These are phyloP conservation scores for Vireo altiloquus DNA, from an alignment of 2,113 vertebrate genomes.

Conservation along the genomic window DNA sequence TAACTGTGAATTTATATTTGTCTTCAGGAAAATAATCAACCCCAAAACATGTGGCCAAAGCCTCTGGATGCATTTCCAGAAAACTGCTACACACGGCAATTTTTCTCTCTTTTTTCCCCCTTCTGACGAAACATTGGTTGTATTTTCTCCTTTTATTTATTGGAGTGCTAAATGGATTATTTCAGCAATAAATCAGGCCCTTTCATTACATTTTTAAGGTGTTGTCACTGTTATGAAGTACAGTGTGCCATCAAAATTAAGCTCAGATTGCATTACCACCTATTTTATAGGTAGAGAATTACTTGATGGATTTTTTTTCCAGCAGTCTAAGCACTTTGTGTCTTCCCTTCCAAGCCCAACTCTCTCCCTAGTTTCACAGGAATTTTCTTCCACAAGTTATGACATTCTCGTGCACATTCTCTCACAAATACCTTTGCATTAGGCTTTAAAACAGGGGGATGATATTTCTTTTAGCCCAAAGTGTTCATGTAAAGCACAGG, in stretches of 20 bases:
- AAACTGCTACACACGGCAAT: constrained; percentile 38
- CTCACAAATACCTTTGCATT: neutral
- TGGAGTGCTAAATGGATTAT: constrained; percentile 66
- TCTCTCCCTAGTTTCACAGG: neutral
- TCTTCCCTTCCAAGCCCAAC: neutral
- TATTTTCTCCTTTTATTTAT: constrained; percentile 69
- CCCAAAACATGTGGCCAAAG: neutral
- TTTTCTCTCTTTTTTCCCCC: neutral
- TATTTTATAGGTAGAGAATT: constrained; percentile 59
- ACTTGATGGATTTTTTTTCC: constrained; percentile 53
- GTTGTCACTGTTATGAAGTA: constrained; percentile 68
- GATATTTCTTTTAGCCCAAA: neutral
- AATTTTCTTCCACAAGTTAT: neutral
- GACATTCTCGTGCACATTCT: neutral
- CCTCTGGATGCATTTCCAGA: neutral
- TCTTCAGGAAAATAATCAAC: neutral
- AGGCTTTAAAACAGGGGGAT: neutral
- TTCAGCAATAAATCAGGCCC: constrained; percentile 60
- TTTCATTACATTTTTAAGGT: constrained; percentile 67
- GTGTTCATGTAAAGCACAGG: neutral
- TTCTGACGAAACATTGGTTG: constrained; percentile 32
- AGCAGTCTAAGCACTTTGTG: constrained; percentile 45
- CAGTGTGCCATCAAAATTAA: constrained; percentile 67
- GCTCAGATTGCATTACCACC: constrained; percentile 63
- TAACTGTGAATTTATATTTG: neutral